Conservation (phyloP, 2,888 invertebrate genomes). For the Microdon myrmicae region DNA sequence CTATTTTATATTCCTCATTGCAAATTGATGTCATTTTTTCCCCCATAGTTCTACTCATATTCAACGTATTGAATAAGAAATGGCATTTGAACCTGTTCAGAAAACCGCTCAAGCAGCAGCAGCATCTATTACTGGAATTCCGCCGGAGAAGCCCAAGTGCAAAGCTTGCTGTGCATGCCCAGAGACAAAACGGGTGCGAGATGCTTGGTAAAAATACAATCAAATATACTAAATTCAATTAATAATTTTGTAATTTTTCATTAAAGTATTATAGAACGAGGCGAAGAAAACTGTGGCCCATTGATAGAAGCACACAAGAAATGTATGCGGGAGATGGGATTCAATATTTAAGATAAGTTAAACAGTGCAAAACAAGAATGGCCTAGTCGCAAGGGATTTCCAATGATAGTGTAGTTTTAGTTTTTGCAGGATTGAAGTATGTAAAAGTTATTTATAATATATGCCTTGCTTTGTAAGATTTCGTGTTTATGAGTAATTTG, state of each 20-base stretch:
- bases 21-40: no score
- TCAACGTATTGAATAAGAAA: slow-evolving; percentile 58
- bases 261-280: slow-evolving; percentile 85
- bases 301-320: slow-evolving; percentile 96
- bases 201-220: slow-evolving; percentile 83
- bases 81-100: slow-evolving; percentile 71
- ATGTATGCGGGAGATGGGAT: slow-evolving; percentile 96
- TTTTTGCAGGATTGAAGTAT: no score
- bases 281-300: slow-evolving; percentile 88
- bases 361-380: neutral
- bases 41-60: no score
- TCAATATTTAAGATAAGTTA: slow-evolving; percentile 79
- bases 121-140: slow-evolving; percentile 56
- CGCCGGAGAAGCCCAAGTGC: slow-evolving; percentile 77
- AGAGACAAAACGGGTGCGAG: slow-evolving; percentile 90
- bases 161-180: slow-evolving; percentile 98
- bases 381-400: slow-evolving; percentile 11
- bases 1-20: no score
- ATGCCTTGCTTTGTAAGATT: no score
- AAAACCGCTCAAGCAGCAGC: slow-evolving; percentile 66
- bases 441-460: no score
- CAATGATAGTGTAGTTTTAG: no score
- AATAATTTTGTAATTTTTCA: slow-evolving; percentile 9
- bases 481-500: no score
- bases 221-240: neutral